Evolutionary conservation across 2,113 vertebrate species (phyloP).

Genomic region (Crotalus viridis): DNA sequence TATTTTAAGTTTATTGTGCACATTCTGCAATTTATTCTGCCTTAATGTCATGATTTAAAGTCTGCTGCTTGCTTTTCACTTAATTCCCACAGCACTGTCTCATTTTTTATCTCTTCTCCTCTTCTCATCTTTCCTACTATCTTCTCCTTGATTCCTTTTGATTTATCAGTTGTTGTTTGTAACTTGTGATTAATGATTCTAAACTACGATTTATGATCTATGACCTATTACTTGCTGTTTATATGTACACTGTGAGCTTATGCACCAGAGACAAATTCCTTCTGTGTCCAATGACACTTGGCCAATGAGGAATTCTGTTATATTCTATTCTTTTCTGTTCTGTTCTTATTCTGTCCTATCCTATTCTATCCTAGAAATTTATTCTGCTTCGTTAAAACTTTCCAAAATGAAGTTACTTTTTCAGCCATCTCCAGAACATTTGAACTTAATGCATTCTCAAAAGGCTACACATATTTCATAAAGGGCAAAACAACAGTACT

Average conservation of each 20-base stretch:
- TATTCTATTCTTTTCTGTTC: background rate
- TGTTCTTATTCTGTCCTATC: background rate
- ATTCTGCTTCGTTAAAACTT: background rate
- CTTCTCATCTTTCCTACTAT: background rate
- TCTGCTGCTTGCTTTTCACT: background rate
- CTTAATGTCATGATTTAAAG: background rate
- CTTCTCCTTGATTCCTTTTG: background rate
- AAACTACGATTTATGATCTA: background rate
- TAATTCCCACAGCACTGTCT: background rate
- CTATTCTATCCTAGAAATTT: background rate
- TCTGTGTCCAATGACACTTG: background rate
- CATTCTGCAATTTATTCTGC: background rate
- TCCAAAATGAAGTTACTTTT: background rate
- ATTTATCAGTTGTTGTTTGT: background rate
- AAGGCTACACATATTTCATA: background rate
- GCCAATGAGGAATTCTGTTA: background rate
- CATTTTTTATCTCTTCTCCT: background rate
- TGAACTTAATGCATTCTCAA: constrained; percentile 3
- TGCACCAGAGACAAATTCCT: background rate
- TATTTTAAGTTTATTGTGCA: constrained; percentile 2
- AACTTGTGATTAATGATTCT: background rate
- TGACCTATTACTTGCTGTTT: background rate
- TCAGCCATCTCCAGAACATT: constrained; percentile 4
- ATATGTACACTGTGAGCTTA: background rate
- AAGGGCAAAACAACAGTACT: background rate